Percentiles rank a stretch among this genome's conserved stretches.
These are phyloP conservation scores for Pangasius djambal DNA, from an alignment of 2,797 vertebrate genomes.

Conservation along the genomic window DNA sequence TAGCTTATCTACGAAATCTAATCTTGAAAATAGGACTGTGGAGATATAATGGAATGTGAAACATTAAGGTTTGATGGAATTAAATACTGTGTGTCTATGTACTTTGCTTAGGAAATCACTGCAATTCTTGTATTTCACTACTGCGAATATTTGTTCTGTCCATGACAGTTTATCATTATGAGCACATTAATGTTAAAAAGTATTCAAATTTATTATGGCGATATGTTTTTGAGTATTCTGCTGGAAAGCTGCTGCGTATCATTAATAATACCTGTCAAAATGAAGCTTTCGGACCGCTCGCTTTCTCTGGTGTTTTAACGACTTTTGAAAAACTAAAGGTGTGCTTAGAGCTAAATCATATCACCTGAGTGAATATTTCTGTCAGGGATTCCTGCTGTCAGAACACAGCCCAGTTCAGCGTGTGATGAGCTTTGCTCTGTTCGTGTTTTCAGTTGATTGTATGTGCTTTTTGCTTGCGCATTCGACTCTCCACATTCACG, in stretches of 20 bases:
- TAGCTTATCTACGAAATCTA: background rate
- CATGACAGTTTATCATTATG: background rate
- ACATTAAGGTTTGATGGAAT: background rate
- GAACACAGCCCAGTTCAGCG: background rate
- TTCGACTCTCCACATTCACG: too few relatives aligned
- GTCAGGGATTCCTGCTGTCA: background rate
- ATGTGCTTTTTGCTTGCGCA: background rate
- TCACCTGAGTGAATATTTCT: background rate
- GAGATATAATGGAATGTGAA: background rate
- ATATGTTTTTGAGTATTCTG: background rate
- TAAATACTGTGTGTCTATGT: background rate
- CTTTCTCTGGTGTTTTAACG: background rate
- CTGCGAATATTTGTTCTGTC: background rate
- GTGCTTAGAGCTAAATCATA: background rate
- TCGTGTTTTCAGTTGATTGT: background rate
- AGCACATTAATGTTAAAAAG: background rate
- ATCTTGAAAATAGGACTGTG: background rate
- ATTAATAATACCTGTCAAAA: background rate
- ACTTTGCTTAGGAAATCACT: background rate
- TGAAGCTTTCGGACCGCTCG: background rate
- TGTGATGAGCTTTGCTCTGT: background rate
- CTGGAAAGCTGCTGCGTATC: background rate
- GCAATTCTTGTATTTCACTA: background rate
- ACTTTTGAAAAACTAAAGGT: background rate
- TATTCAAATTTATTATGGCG: background rate